Conservation (phyloP, 2,797 vertebrate genomes). For the Bryconaethiops microstoma region DNA sequence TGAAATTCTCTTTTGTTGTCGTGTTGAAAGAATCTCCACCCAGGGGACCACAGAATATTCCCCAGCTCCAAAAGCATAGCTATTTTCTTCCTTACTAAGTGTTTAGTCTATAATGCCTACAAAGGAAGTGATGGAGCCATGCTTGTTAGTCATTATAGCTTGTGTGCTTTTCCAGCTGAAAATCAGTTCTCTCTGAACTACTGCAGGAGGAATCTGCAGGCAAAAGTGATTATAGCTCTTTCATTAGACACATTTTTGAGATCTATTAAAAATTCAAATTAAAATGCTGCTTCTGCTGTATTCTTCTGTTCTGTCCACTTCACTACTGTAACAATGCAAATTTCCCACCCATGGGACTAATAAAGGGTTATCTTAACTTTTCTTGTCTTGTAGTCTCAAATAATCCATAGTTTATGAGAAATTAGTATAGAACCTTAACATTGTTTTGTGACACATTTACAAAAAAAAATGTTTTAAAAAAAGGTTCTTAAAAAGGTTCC, state of each 20-base stretch:
- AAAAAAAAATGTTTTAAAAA: too few relatives aligned
- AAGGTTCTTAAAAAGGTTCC: too few relatives aligned
- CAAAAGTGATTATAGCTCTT: background rate
- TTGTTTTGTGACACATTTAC: too few relatives aligned
- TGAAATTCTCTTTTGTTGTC: slow-evolving; percentile 68
- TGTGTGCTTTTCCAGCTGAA: background rate
- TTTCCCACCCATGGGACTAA: too few relatives aligned
- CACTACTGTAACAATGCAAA: too few relatives aligned
- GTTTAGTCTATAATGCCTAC: slow-evolving; percentile 25
- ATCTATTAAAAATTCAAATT: background rate
- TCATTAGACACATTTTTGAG: background rate
- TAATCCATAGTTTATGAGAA: too few relatives aligned
- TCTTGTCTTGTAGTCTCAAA: too few relatives aligned
- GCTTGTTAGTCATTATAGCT: background rate
- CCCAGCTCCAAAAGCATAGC: slow-evolving; percentile 38
- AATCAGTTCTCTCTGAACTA: background rate
- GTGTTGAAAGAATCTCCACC: slow-evolving; percentile 62
- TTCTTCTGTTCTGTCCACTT: too few relatives aligned
- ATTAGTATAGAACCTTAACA: too few relatives aligned
- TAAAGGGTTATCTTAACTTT: too few relatives aligned
- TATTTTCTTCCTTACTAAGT: slow-evolving; percentile 30
- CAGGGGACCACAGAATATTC: slow-evolving; percentile 61
- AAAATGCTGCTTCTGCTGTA: too few relatives aligned
- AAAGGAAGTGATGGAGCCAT: background rate
- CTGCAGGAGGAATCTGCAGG: background rate